Conservation (phyloP, 2,888 invertebrate species). For the Watsonalla cultraria region DNA sequence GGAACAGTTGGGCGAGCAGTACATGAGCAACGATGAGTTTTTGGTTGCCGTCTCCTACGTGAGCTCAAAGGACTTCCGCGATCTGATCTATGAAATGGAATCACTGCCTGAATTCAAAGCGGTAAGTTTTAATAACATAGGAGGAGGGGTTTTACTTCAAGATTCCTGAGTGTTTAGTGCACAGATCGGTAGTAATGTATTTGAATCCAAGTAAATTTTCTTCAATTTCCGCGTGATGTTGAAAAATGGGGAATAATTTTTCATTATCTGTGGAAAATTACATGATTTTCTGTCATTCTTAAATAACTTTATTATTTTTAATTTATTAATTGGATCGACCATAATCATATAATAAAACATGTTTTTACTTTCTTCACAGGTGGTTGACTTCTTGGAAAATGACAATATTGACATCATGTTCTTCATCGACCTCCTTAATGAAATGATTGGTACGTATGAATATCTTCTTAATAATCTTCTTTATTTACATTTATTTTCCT, state of each 20-base stretch:
- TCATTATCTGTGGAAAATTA: too few relatives aligned
- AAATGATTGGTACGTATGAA: conserved; percentile 42
- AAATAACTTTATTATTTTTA: too few relatives aligned
- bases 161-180: neutral
- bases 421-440: conserved; percentile 52
- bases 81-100: conserved; percentile 54
- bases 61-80: conserved; percentile 41
- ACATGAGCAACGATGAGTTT: conserved; percentile 52
- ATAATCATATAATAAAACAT: neutral
- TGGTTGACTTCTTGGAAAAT: conserved; percentile 56
- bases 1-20: conserved; percentile 28
- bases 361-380: conserved; percentile 31
- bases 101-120: conserved; percentile 53
- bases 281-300: too few relatives aligned
- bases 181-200: neutral
- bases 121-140: conserved; percentile 33
- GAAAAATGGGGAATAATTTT: too few relatives aligned
- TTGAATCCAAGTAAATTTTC: neutral
- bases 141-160: neutral
- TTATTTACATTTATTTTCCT: too few relatives aligned
- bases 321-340: too few relatives aligned
- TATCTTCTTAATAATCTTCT: neutral
- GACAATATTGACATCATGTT: conserved; percentile 59
- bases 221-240: too few relatives aligned
- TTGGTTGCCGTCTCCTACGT: conserved; percentile 35